These are phyloP conservation scores for Enteromius paludinosus DNA, from an alignment of 2,797 vertebrate species.

Conservation along the genomic window DNA sequence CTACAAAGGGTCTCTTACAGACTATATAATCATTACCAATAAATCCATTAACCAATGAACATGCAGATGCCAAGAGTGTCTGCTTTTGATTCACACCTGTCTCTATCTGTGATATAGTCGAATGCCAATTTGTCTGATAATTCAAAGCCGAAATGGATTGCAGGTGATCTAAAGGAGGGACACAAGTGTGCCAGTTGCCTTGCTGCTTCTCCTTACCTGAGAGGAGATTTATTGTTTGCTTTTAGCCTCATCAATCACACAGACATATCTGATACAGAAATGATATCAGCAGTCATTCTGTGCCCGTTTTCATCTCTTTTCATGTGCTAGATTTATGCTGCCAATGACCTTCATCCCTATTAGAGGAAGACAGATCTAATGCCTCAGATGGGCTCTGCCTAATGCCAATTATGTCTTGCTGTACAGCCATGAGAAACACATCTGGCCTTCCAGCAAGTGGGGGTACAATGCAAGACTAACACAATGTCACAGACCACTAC, in stretches of 20 bases:
- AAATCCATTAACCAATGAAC: slow-evolving; percentile 22
- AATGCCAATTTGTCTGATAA: slow-evolving; percentile 56
- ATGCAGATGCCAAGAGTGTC: slow-evolving; percentile 37
- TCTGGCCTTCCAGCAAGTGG: slow-evolving; percentile 25
- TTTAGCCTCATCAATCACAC: slow-evolving; percentile 63
- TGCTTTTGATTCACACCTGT: slow-evolving; percentile 30
- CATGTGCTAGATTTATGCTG: slow-evolving; percentile 54
- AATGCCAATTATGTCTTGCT: slow-evolving; percentile 58
- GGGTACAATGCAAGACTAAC: slow-evolving; percentile 20
- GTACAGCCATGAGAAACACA: slow-evolving; percentile 45
- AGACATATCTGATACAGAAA: slow-evolving; percentile 60
- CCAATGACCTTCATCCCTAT: slow-evolving; percentile 63
- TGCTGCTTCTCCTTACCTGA: slow-evolving; percentile 48
- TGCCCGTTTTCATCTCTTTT: slow-evolving; percentile 55
- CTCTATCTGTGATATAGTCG: slow-evolving; percentile 49
- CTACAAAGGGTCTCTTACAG: slow-evolving; percentile 20
- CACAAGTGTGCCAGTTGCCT: slow-evolving; percentile 51
- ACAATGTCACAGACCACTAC: slow-evolving; percentile 31
- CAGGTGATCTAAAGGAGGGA: slow-evolving; percentile 45
- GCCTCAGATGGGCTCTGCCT: slow-evolving; percentile 53
- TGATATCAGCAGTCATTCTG: slow-evolving; percentile 58
- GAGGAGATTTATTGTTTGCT: slow-evolving; percentile 59
- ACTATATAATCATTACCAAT: slow-evolving; percentile 12
- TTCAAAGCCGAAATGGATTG: slow-evolving; percentile 30
- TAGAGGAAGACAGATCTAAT: slow-evolving; percentile 57